Evolutionary conservation across 2,797 vertebrate species (phyloP).

Genomic region (Sitta carolinensis): DNA sequence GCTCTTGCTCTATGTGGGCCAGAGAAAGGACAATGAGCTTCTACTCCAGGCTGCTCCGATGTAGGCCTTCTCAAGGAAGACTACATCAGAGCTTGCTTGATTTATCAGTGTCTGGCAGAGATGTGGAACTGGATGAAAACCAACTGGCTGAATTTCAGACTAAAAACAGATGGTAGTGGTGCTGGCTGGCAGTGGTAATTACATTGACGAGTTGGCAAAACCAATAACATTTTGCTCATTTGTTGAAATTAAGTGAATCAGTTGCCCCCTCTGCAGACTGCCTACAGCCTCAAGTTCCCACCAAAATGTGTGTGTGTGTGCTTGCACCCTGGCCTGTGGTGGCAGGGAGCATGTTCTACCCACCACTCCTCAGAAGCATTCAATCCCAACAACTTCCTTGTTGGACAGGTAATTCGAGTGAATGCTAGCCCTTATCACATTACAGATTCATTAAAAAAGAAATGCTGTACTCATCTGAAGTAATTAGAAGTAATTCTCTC

Average conservation of each 20-base stretch:
- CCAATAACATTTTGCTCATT: neutral
- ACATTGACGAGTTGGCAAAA: neutral
- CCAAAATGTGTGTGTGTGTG: neutral
- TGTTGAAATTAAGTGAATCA: slow-evolving; percentile 7
- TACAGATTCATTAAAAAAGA: neutral
- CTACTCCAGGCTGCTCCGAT: neutral
- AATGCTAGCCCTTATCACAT: neutral
- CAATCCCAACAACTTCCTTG: neutral
- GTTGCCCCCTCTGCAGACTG: neutral
- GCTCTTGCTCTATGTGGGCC: neutral
- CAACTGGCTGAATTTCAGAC: slow-evolving; percentile 50
- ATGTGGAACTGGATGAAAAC: slow-evolving; percentile 38
- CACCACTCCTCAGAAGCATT: neutral
- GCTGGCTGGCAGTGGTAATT: slow-evolving; percentile 36
- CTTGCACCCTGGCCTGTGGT: no score
- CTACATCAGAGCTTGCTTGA: neutral
- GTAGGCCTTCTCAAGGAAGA: neutral
- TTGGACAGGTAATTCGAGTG: neutral
- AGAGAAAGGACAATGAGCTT: neutral
- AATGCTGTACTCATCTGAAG: neutral
- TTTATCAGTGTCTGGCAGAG: slow-evolving; percentile 45
- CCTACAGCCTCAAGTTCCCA: neutral
- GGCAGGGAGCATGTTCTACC: neutral
- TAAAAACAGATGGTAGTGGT: slow-evolving; percentile 51
- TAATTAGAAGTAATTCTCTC: neutral